Base-by-base conservation (phyloP, 2,113 vertebrate genomes). In the Paramisgurnus dabryanus region DNA sequence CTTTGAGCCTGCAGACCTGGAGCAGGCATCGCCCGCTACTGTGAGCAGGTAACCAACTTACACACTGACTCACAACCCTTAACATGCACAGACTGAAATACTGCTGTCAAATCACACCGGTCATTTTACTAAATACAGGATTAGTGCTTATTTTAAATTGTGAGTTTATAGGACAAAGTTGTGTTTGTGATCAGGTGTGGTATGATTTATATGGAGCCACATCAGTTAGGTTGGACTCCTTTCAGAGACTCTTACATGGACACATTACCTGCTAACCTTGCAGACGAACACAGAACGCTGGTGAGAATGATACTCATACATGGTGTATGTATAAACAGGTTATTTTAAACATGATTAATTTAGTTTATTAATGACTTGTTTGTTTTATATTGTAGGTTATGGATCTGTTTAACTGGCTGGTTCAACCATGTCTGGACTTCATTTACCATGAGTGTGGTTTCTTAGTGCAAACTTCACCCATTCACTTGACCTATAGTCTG, bases 141-240 rank as follows among this genome's bases (percentile, higher is more conserved):
- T 50, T 50, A 12, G 22, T 12, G 49, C 10, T 12, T 9, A 50
- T 50, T 12, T 50, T 4, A 50, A 50, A 50, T 11, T 12, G 1
- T 50, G 7, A 47, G 45, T 47, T 47, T 9, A 47, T 0, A 2
- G 45, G 45, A 47, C 49, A 50, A 8, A 50, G 41, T 15, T 82
- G 18, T 78, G 15, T 79, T n/a, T 40, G 43, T 8, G 8, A 45
- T 45, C 43, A 97, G 96, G 87, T 98, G 96, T 88, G 96, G 97
- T 34, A 97, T 98, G 97, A 96, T 98, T 90, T 98, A 97, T 83
- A 97, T 98, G 97, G 96, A 98, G 81, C 90, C 95, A 0, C 93
- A 95, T 0, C 95, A 98, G 86, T 87, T 98, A 6, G 96, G 97
- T 4, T 98, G 96, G 96, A 84, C 87, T 71, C 95, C 97, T 17